Conservation (phyloP, 1,140 invertebrate species). For the Cyrtorhinus lividipennis region DNA sequence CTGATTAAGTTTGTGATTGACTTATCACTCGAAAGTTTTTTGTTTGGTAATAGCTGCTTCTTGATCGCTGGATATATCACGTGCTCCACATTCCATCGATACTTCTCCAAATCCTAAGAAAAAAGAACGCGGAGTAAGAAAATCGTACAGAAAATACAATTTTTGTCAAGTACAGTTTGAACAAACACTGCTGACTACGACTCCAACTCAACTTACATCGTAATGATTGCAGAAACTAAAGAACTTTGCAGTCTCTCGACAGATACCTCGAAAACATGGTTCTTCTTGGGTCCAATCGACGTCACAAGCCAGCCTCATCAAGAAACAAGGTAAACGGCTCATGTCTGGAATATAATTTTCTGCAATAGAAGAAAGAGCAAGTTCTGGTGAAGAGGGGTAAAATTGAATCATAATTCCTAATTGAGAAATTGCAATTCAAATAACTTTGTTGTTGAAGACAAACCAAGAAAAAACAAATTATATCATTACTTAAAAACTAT, state of each 20-base stretch:
- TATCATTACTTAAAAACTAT: too few relatives aligned
- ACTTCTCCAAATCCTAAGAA: slow-evolving; percentile 27
- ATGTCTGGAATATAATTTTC: slow-evolving; percentile 72
- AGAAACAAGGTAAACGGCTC: slow-evolving; percentile 59
- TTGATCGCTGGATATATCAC: slow-evolving; percentile 69
- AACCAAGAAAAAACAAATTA: too few relatives aligned
- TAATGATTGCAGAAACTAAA: slow-evolving; percentile 37
- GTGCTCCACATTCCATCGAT: slow-evolving; percentile 67
- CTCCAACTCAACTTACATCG: too few relatives aligned
- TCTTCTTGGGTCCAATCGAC: slow-evolving; percentile 79
- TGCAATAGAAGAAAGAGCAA: slow-evolving; percentile 33
- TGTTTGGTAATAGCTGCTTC: slow-evolving; percentile 63
- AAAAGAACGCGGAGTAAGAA: background rate
- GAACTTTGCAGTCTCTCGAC: slow-evolving; percentile 67
- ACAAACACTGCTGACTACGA: too few relatives aligned
- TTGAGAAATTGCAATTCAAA: too few relatives aligned
- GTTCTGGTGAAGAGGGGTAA: too few relatives aligned
- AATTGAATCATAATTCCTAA: too few relatives aligned
- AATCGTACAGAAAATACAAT: background rate
- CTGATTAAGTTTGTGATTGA: slow-evolving; percentile 66
- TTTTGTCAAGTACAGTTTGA: too few relatives aligned
- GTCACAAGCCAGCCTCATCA: slow-evolving; percentile 72
- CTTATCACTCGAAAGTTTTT: slow-evolving; percentile 51
- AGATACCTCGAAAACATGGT: slow-evolving; percentile 71
- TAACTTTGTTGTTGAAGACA: too few relatives aligned